Percentiles rank a stretch among this genome's conserved stretches.
Evolutionary conservation across 2,113 vertebrate species (phyloP).

Genomic region (Gobio gobio): DNA sequence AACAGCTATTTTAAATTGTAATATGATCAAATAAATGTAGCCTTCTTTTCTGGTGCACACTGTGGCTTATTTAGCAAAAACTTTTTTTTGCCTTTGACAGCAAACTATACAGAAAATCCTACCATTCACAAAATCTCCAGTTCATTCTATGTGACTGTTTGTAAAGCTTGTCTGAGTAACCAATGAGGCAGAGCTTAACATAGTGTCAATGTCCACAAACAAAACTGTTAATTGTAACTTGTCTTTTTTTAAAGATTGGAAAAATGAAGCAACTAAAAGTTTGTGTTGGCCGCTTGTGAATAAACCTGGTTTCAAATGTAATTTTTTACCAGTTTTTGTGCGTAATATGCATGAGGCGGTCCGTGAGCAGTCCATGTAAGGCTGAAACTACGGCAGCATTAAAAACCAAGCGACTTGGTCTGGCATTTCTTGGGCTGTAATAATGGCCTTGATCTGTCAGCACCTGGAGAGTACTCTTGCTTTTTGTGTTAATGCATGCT

Average conservation of each 20-base stretch:
- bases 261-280: neutral
- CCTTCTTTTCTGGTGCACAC: no score
- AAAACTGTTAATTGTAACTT: neutral
- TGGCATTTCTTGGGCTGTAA: conserved; percentile 2
- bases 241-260: neutral
- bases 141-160: no score
- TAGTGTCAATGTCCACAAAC: neutral
- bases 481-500: conserved; percentile 3
- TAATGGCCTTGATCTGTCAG: conserved; percentile 28
- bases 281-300: neutral
- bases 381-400: neutral
- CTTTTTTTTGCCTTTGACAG: no score
- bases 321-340: no score
- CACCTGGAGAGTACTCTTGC: conserved; percentile 33
- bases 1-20: no score
- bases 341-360: neutral
- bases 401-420: conserved; percentile 12
- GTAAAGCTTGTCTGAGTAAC: no score
- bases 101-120: no score
- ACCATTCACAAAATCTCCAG: no score
- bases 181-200: neutral
- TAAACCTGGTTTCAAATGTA: no score
- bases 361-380: neutral
- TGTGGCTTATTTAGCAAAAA: no score
- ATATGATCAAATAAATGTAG: no score